A percentile compares a stretch with the other conserved stretches of the same genome.
These are phyloP conservation scores for Pteruthius melanotis DNA, from an alignment of 2,113 vertebrate genomes.

Conservation along the genomic window DNA sequence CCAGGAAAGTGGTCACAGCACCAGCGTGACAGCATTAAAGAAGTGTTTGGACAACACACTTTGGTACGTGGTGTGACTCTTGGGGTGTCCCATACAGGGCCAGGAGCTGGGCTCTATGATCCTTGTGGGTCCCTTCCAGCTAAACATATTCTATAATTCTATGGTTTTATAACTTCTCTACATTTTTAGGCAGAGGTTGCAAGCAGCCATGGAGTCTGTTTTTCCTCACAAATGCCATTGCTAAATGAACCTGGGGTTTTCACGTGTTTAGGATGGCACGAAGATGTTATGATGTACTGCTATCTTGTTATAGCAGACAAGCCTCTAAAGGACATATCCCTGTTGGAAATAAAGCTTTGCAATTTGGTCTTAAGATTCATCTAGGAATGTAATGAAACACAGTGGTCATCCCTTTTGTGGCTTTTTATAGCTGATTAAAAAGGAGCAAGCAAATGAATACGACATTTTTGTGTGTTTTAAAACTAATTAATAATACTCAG, in stretches of 20 bases:
- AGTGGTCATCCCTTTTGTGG: neutral
- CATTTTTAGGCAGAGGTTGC: neutral
- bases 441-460: neutral
- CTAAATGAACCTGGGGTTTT: neutral
- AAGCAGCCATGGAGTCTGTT: neutral
- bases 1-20: neutral
- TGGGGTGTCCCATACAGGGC: accelerated
- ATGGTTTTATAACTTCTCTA: neutral
- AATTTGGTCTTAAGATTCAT: neutral
- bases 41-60: accelerated
- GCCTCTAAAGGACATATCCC: neutral
- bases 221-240: neutral
- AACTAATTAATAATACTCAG: neutral
- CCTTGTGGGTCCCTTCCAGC: neutral
- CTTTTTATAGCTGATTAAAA: neutral
- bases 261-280: neutral
- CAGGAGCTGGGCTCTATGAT: neutral
- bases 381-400: neutral
- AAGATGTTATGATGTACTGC: neutral
- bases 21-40: neutral
- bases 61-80: accelerated
- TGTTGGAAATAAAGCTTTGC: neutral
- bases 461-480: neutral
- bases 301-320: neutral
- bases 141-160: neutral